Conservation (phyloP, 1,140 invertebrate species). For the Schlechtendalia chinensis region DNA sequence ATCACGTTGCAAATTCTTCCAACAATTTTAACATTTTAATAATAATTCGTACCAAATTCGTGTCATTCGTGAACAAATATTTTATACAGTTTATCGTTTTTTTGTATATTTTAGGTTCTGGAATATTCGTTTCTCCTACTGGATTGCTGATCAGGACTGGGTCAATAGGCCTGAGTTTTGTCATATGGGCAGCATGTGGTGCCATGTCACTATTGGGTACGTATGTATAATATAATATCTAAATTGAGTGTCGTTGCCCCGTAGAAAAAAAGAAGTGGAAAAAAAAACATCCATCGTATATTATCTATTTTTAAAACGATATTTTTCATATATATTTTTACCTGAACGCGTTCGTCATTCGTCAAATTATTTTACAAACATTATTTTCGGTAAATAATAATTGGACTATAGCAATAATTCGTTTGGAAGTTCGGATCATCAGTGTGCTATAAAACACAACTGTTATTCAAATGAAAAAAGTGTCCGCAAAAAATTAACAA, state of each 20-base stretch:
- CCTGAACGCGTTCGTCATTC: slow-evolving; percentile 32
- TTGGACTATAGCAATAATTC: not conserved
- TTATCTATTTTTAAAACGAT: slow-evolving; percentile 37
- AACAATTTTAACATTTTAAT: no score
- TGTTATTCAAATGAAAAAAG: no score
- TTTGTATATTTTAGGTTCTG: slow-evolving; percentile 67
- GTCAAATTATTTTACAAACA: slow-evolving; percentile 10
- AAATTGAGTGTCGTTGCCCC: slow-evolving; percentile 21
- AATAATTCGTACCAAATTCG: no score
- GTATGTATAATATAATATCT: slow-evolving; percentile 51
- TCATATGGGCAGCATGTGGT: slow-evolving; percentile 92
- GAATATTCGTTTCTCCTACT: slow-evolving; percentile 97
- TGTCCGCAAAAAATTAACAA: not conserved
- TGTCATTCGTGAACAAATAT: no score
- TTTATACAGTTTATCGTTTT: no score
- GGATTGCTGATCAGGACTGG: slow-evolving; percentile 87
- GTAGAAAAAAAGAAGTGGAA: not conserved
- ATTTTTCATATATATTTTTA: slow-evolving; percentile 21
- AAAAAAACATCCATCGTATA: not conserved
- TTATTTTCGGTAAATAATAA: slow-evolving; percentile 14
- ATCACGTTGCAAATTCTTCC: no score
- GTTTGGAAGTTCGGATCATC: not conserved
- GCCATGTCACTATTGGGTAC: slow-evolving; percentile 84
- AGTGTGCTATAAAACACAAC: no score
- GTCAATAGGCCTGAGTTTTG: slow-evolving; percentile 89